Evolutionary conservation across 1,140 invertebrate species (phyloP).

Genomic region (Colletes latitarsis): DNA sequence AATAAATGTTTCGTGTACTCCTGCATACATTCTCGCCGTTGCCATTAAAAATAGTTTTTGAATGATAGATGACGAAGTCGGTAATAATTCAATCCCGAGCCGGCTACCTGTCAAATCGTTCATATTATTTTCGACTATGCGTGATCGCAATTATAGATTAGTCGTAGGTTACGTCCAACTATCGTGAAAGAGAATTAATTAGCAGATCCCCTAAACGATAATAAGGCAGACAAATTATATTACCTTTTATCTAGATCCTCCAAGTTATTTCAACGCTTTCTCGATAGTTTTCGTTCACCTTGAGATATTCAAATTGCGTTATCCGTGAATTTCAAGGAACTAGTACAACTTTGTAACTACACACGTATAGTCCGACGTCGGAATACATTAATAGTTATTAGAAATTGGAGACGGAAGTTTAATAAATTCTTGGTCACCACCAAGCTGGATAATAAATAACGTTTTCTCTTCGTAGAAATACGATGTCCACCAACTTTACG

Average conservation of each 20-base stretch:
- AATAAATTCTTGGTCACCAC: no score
- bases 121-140: not conserved
- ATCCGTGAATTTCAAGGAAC: not conserved
- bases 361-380: no score
- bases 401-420: no score
- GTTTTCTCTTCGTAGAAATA: no score
- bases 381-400: no score
- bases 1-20: constrained; percentile 76
- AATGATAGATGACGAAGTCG: constrained; percentile 43
- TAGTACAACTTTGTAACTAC: not conserved
- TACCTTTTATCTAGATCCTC: constrained; percentile 13
- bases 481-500: not conserved
- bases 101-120: not conserved
- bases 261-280: not conserved
- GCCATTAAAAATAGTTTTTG: constrained; percentile 41
- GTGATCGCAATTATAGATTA: constrained; percentile 33
- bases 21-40: constrained; percentile 32
- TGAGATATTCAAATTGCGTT: not conserved
- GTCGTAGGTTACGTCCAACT: not conserved
- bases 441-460: no score
- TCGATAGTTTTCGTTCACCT: constrained; percentile 14
- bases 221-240: constrained; percentile 30
- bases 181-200: constrained; percentile 9
- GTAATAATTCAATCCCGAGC: constrained; percentile 56
- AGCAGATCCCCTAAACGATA: constrained; percentile 13